Conservation (phyloP, 2,888 invertebrate species). For the Taphrorychus bicolor region DNA sequence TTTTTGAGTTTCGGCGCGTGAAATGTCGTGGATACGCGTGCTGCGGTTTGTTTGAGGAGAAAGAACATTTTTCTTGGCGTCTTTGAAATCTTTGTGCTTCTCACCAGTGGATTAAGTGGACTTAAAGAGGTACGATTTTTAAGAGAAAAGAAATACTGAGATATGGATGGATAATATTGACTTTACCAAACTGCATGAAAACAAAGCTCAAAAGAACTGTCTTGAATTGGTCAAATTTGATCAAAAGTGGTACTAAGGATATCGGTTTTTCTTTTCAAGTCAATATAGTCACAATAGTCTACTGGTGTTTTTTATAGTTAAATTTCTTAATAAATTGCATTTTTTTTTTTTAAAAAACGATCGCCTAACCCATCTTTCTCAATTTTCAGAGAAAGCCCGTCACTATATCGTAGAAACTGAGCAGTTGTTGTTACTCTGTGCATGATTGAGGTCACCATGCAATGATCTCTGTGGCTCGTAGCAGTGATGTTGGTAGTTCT, state of each 20-base stretch:
- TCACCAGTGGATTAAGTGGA: background rate
- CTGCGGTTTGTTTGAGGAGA: background rate
- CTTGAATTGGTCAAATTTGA: too few relatives aligned
- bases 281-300: too few relatives aligned
- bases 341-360: too few relatives aligned
- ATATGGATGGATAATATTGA: too few relatives aligned
- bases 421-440: background rate
- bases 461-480: slow-evolving; percentile 53
- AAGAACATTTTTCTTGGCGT: background rate
- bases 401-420: background rate
- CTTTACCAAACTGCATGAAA: too few relatives aligned
- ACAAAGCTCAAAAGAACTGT: too few relatives aligned
- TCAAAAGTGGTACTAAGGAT: too few relatives aligned
- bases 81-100: background rate
- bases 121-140: background rate
- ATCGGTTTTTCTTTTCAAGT: too few relatives aligned
- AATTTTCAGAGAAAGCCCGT: too few relatives aligned
- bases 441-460: slow-evolving; percentile 9
- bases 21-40: slow-evolving; percentile 11
- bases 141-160: background rate
- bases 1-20: slow-evolving; percentile 10
- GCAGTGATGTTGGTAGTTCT: slow-evolving; percentile 45
- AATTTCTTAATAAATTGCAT: too few relatives aligned
- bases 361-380: too few relatives aligned
- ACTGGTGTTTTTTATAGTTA: too few relatives aligned